Base-by-base conservation (phyloP, 2,797 vertebrate species). In the Parotocinclus haroldoi region DNA sequence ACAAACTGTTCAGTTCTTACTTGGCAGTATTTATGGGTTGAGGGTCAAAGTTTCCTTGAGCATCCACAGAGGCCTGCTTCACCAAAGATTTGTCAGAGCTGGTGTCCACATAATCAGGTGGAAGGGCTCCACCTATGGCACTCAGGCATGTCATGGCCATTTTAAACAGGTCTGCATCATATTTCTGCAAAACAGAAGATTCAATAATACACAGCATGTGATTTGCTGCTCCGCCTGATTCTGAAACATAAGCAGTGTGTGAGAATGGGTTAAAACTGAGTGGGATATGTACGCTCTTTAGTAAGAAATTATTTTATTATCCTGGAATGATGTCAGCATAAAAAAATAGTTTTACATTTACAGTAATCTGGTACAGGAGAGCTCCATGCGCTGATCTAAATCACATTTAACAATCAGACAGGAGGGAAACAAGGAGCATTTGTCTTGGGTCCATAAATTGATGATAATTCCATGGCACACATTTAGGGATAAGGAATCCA, bases 1-100 rank as follows among this genome's bases (percentile, higher is more conserved):
- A 27, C 27, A 27, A 27, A 27, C 27, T 27, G 27, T 5, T 27
- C 27, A 5, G 9, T 51, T 91, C 95, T 94, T 80, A 99, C 97
- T 97, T 96, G 79, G 88, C 79, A 69, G 97, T 99, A 82, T 78
- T 96, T 81, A 97, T 89, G 19, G 97, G 95, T 80, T 93, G 95
- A 68, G 97, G 96, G 80, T 99, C 96, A 86, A 98, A 99, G 90
- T 98, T 96, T 77, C 97, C 97, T 75, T 99, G 92, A 53, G 92
- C 87, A 60, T 99, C 96, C 81, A 99, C 84, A 0, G 95, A 94
- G 19, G 84, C 79, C 80, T 96, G 94, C 59, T 96, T 98, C 79
- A 97, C 95, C 83, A 96, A 73, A 0, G 90, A 91, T 56, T 92
- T 86, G 56, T 84, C 90, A 55, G 88, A 91, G 76, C 91, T 92